Evolutionary conservation across 2,888 invertebrate genomes (phyloP).

Genomic region (Amphipoea oculea): DNA sequence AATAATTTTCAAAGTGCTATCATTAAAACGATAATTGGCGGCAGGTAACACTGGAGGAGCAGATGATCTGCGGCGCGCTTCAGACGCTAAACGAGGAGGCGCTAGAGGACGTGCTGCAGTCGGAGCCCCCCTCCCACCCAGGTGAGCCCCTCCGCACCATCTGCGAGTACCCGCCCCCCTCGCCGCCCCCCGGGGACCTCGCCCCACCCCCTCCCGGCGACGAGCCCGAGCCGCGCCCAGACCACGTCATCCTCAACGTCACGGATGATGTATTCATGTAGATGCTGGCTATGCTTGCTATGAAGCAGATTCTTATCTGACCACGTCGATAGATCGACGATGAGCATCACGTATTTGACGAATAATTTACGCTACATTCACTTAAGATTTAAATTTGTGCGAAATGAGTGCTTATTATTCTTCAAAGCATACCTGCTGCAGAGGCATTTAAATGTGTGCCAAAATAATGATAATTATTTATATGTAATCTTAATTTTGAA

Average conservation of each 20-base stretch:
- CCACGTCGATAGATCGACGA: conserved; percentile 14
- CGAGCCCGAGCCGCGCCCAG: conserved; percentile 63
- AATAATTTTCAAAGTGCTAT: not conserved
- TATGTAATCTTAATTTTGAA: conserved; percentile 29
- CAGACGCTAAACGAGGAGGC: conserved; percentile 98
- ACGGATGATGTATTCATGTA: conserved; percentile 82
- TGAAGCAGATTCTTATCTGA: conserved; percentile 5
- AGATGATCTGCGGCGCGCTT: conserved; percentile 98
- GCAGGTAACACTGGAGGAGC: conserved; percentile 97
- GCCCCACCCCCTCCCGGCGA: conserved; percentile 41
- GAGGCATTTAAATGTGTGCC: conserved; percentile 56
- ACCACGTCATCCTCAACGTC: conserved; percentile 81
- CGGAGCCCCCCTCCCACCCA: conserved; percentile 90
- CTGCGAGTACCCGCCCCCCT: conserved; percentile 75
- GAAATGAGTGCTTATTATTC: conserved; percentile 24
- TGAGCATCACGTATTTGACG: conserved; percentile 8
- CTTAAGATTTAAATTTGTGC: conserved; percentile 11
- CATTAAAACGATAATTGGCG: conserved; percentile 23
- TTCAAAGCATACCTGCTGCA: conserved; percentile 20
- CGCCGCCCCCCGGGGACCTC: conserved; percentile 59
- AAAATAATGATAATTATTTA: conserved; percentile 43
- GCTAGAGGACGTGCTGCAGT: conserved; percentile 96
- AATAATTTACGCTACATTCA: conserved; percentile 28
- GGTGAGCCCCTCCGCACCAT: conserved; percentile 88
- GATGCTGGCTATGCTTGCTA: conserved; percentile 29